Conservation (phyloP, 2,797 vertebrate genomes). For the Leptoclinus maculatus region DNA sequence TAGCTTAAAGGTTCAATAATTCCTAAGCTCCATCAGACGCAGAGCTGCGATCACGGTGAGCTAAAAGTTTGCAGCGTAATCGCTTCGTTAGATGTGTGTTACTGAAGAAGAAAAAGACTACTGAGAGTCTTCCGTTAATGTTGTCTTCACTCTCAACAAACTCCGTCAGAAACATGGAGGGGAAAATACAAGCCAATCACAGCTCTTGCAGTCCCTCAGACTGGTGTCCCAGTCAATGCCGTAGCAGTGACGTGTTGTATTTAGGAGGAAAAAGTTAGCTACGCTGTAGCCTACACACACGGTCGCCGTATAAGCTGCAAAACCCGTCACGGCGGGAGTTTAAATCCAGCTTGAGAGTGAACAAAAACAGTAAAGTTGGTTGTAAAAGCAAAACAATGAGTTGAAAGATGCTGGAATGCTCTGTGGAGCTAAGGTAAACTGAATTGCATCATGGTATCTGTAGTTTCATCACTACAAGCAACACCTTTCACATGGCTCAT, state of each 20-base stretch:
- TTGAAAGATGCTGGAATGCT: background rate
- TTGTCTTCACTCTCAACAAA: background rate
- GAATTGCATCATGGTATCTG: background rate
- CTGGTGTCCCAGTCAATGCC: background rate
- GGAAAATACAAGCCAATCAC: background rate
- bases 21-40: no score
- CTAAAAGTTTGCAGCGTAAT: background rate
- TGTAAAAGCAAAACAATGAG: background rate
- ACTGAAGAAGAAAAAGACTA: background rate
- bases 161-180: background rate
- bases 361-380: background rate
- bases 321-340: background rate
- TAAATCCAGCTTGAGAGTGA: background rate
- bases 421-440: background rate
- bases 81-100: background rate
- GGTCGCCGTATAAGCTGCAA: background rate
- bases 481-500: background rate
- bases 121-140: background rate
- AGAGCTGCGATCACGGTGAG: background rate
- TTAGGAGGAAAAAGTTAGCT: background rate
- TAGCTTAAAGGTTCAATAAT: no score
- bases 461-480: background rate
- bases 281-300: background rate
- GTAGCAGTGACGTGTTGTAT: background rate
- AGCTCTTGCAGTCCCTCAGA: background rate